Evolutionary conservation across 2,888 invertebrate species (phyloP), one percentile per base, ranked within the genome.

Genomic region (Drosophila acutilabella): DNA sequence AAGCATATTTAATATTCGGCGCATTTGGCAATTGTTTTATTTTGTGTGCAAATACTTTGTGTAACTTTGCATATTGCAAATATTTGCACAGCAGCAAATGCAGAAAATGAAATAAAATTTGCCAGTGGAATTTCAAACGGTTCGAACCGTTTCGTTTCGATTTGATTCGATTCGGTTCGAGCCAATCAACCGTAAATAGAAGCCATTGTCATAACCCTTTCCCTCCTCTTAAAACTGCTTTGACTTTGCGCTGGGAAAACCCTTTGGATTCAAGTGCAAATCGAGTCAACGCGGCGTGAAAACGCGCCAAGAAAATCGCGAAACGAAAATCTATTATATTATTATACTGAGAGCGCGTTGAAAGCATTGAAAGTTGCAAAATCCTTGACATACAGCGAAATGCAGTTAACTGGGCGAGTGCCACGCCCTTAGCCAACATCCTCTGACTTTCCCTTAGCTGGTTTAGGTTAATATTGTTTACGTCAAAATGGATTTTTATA

Each of bases 271-370:
- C 64, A 71, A 79, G 77, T 77, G 84, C 71, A 84, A 81, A 81
- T 76, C 75, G 81, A 80, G 74, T 67, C 71, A 74, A 66, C 61
- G 54, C 66, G 48, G 73, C 64, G 70, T 70, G 30, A 64, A 69
- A 79, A 74, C 33, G 66, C 62, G 65, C 44, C 47, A 36, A 36
- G 36, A 36, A 36, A 79, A 74, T 75, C 76, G 67, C 64, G 66
- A 62, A 50, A 56, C 66, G 71, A 74, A 36, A 74, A 66, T 76
- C 71, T 76, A 76, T 78, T 83, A 78, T 79, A 76, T 71, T 81
- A 85, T 82, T 82, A 85, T 82, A 85, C 82, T 85, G 78, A 80
- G 78, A 69, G 30, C 61, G 74, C 67, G 61, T 41, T 71, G 67
- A 67, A 67, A 64, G 78, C 71, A 52, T 56, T 59, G 61, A 65